Evolutionary conservation across 2,888 invertebrate species (phyloP).

Genomic region (Neelides folsomi): DNA sequence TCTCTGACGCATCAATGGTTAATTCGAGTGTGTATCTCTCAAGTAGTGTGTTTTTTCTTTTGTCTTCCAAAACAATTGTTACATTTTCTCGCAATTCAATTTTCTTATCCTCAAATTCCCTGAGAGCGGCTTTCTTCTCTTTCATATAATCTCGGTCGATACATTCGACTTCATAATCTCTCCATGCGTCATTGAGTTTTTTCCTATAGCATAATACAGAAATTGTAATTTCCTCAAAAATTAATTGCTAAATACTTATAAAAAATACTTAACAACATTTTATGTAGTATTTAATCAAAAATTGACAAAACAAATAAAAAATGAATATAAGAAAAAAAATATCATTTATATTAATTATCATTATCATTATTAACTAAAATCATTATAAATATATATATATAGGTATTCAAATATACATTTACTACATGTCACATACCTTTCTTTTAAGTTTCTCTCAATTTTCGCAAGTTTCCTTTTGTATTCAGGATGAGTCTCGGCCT

Average conservation of each 20-base stretch:
- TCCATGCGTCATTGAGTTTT: constrained; percentile 58
- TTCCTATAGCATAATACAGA: constrained; percentile 39
- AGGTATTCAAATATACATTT: no score
- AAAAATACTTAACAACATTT: constrained; percentile 30
- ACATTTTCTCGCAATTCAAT: constrained; percentile 78
- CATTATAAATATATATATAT: no score
- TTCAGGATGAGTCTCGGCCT: constrained; percentile 74
- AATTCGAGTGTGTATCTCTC: constrained; percentile 80
- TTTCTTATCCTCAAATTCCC: constrained; percentile 91
- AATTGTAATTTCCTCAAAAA: constrained; percentile 37
- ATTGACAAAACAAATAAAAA: no score
- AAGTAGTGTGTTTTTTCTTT: constrained; percentile 71
- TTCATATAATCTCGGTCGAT: constrained; percentile 74
- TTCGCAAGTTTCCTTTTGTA: constrained; percentile 67
- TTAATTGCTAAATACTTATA: constrained; percentile 35
- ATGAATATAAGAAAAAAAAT: no score
- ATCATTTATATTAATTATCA: no score
- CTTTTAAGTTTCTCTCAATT: constrained; percentile 66
- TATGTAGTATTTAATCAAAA: constrained; percentile 2
- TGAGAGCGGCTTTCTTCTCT: constrained; percentile 75
- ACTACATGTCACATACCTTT: no score
- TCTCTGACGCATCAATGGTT: constrained; percentile 74
- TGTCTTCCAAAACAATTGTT: constrained; percentile 82
- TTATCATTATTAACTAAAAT: no score
- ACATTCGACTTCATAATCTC: constrained; percentile 69